phyloP scores from a whole-genome alignment of 2,797 vertebrate genomes.

The Alcedo quadribrachys region DNA sequence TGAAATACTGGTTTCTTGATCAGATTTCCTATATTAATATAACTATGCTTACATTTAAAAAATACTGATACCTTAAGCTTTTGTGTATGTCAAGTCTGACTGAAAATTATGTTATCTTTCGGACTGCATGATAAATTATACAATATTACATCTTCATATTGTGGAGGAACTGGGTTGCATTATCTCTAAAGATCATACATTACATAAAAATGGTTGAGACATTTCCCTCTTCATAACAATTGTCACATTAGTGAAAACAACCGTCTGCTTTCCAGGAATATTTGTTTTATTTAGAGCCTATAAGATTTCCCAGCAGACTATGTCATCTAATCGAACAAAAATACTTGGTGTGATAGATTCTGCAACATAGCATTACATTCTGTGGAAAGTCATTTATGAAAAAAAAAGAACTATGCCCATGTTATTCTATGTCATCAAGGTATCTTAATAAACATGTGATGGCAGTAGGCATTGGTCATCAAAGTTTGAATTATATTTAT shows the following conservation, averaged over 20 bases:
- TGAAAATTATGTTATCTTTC: not conserved
- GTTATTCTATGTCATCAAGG: not conserved
- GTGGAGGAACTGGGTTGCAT: not conserved
- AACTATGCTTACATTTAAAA: not conserved
- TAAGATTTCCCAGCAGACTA: conserved; percentile 6
- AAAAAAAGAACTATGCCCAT: not conserved
- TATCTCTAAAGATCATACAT: not conserved
- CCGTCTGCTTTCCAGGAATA: not conserved
- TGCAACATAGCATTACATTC: not conserved
- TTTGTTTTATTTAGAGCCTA: conserved; percentile 29
- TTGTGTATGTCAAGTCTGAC: not conserved
- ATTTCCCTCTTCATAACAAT: not conserved
- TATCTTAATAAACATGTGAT: not conserved
- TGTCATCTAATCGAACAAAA: conserved; percentile 32
- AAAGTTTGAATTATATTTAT: not conserved
- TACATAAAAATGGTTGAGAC: not conserved
- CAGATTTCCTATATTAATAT: not conserved
- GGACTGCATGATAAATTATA: not conserved
- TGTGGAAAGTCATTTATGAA: not conserved
- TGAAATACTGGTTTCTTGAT: not conserved
- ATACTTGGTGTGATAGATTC: not conserved
- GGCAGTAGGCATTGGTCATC: not conserved
- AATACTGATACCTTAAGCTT: not conserved
- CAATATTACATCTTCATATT: not conserved
- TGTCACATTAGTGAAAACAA: conserved; percentile 23